phyloP scores from a whole-genome alignment of 2,797 vertebrate species.

The Microhierax caerulescens region DNA sequence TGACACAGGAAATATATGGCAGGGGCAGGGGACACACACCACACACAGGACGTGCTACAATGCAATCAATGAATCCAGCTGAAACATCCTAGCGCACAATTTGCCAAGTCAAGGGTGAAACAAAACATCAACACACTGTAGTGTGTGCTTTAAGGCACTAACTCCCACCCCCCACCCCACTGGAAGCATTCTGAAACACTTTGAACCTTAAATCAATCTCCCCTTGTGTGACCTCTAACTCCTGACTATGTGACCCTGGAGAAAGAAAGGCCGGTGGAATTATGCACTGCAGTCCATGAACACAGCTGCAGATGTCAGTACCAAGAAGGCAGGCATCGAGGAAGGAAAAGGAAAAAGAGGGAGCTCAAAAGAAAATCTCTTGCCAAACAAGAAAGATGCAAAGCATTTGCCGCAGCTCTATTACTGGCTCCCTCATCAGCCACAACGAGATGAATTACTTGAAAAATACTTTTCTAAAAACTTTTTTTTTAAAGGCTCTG shows the following conservation, averaged over 20 bases:
- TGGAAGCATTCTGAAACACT: not conserved
- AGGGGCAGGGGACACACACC: not conserved
- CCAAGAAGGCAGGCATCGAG: not conserved
- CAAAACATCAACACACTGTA: not conserved
- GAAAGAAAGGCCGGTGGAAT: slow-evolving; percentile 15
- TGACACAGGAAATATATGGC: not conserved
- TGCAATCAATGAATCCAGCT: not conserved
- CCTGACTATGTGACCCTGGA: not conserved
- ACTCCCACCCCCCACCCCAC: not conserved
- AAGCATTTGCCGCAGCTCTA: not conserved
- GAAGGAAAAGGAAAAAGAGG: not conserved
- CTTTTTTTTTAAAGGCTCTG: not conserved
- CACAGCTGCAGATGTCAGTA: not conserved
- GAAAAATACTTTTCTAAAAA: not conserved
- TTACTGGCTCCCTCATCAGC: not conserved
- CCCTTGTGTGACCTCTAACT: slow-evolving; percentile 3
- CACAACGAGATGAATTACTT: slow-evolving; percentile 2
- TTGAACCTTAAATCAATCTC: slow-evolving; percentile 40
- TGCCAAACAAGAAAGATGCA: not conserved
- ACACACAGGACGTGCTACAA: not conserved
- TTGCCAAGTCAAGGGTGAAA: not conserved
- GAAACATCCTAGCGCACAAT: not conserved
- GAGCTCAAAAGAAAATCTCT: not conserved
- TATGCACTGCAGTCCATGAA: not conserved
- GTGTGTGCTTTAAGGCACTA: not conserved